Evolutionary conservation across 2,888 invertebrate genomes (phyloP).

Genomic region (Bugula neritina): DNA sequence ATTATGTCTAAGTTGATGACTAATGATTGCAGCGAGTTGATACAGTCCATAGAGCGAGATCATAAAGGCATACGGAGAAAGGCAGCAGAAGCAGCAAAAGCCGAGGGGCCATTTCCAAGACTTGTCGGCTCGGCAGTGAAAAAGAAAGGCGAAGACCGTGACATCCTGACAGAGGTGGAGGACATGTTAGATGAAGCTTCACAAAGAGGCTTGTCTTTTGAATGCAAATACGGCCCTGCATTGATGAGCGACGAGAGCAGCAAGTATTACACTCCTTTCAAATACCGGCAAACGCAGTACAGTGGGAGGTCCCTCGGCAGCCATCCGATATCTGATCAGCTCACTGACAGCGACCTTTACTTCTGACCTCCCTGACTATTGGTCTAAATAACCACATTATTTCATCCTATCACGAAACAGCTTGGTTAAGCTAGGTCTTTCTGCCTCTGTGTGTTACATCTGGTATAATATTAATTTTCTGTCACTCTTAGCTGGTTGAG

Average conservation of each 20-base stretch:
- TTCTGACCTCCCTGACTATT: too few relatives aligned
- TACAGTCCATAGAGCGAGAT: constrained; percentile 16
- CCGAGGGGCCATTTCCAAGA: constrained; percentile 10
- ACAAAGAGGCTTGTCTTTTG: neutral
- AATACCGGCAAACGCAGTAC: neutral
- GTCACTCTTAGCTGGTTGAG: too few relatives aligned
- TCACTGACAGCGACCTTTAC: neutral
- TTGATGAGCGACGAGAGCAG: neutral
- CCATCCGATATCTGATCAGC: neutral
- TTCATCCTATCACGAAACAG: too few relatives aligned
- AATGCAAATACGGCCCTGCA: neutral
- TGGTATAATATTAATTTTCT: too few relatives aligned
- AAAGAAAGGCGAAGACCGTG: neutral
- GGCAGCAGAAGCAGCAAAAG: constrained; percentile 11
- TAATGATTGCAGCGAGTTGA: neutral
- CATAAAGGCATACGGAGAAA: constrained; percentile 14
- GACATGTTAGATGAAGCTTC: constrained; percentile 14
- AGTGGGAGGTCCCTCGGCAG: neutral
- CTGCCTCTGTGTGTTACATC: too few relatives aligned
- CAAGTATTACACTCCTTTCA: neutral
- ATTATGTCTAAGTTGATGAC: too few relatives aligned
- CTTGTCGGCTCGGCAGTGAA: neutral
- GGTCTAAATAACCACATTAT: too few relatives aligned
- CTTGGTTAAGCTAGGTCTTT: too few relatives aligned
- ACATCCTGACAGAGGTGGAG: constrained; percentile 5